Conservation (phyloP, 2,888 invertebrate species). For the Nebria brevicollis region DNA sequence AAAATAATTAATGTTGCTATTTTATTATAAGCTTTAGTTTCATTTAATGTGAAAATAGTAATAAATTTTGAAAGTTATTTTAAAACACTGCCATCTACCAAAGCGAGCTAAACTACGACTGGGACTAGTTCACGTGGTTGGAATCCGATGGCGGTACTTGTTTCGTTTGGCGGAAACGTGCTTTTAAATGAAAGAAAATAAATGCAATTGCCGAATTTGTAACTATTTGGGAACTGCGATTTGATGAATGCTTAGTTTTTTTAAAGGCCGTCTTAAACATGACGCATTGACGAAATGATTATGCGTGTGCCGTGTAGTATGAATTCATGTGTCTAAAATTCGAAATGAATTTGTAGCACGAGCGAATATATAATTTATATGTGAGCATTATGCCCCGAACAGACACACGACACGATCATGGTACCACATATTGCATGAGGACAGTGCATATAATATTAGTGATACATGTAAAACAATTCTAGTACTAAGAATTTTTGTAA, state of each 20-base stretch:
- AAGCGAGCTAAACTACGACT: too few relatives aligned
- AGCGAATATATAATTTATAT: constrained; percentile 1
- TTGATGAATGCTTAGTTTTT: not conserved
- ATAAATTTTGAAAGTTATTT: too few relatives aligned
- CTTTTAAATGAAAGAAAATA: too few relatives aligned
- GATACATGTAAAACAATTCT: not conserved
- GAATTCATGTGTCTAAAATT: not conserved
- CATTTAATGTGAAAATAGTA: too few relatives aligned
- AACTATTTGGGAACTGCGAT: too few relatives aligned
- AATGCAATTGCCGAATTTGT: too few relatives aligned
- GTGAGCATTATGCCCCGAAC: not conserved
- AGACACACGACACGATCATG: not conserved
- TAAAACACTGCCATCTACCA: too few relatives aligned
- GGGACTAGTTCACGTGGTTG: too few relatives aligned
- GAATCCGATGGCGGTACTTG: too few relatives aligned
- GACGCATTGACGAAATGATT: not conserved
- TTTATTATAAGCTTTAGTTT: too few relatives aligned
- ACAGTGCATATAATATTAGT: not conserved
- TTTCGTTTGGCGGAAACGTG: too few relatives aligned
- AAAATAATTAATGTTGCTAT: too few relatives aligned
- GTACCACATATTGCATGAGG: not conserved
- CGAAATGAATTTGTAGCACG: not conserved
- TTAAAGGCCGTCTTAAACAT: not conserved
- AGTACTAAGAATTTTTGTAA: not conserved
- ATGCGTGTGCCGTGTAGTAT: not conserved